Conservation (phyloP, 2,113 vertebrate genomes). For the Percina caprodes region DNA sequence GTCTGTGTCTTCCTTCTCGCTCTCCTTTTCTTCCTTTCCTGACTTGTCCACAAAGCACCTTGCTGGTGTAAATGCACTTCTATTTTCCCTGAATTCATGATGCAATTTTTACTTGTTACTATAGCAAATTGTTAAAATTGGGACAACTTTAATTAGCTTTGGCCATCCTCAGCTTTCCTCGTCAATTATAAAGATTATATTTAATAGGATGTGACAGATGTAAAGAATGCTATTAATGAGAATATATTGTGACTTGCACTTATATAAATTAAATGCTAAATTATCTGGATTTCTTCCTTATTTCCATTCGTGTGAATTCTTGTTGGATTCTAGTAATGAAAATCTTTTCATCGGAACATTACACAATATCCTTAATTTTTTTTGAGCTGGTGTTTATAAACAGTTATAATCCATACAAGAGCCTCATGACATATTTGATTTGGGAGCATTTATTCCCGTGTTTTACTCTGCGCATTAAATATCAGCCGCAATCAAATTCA, state of each 20-base stretch:
- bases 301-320: background rate
- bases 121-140: background rate
- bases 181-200: background rate
- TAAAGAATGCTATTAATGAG: background rate
- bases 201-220: background rate
- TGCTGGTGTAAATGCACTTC: background rate
- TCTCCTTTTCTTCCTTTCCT: background rate
- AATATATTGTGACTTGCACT: background rate
- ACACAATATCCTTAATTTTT: background rate
- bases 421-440: slow-evolving; percentile 35
- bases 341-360: background rate
- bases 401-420: slow-evolving; percentile 5
- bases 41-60: slow-evolving; percentile 22
- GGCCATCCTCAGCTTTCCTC: too few species aligned
- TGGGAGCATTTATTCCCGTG: slow-evolving; percentile 19
- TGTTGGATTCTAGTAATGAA: background rate
- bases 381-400: slow-evolving; percentile 18
- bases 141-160: background rate
- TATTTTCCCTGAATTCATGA: background rate
- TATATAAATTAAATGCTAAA: background rate
- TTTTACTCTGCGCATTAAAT: slow-evolving; percentile 36
- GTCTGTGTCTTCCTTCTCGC: background rate
- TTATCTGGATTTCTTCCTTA: background rate
- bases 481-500: slow-evolving; percentile 60
- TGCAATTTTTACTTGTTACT: background rate